Evolutionary conservation across 2,113 vertebrate species (phyloP).

Genomic region (Balaenoptera acutorostrata): DNA sequence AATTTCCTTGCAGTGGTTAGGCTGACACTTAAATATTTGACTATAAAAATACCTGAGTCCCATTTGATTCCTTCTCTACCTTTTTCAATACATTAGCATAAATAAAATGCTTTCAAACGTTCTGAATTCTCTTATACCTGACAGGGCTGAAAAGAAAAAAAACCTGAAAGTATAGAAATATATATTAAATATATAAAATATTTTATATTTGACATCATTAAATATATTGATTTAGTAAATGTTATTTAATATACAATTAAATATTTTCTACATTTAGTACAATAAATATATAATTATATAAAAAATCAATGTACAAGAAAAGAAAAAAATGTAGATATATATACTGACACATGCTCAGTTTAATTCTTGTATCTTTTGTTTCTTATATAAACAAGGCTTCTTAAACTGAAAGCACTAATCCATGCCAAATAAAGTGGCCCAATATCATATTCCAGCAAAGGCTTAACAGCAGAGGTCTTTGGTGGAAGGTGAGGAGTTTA

Average conservation of each 20-base stretch:
- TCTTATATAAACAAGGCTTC: background rate
- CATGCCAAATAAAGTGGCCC: background rate
- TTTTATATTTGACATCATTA: background rate
- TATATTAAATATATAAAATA: background rate
- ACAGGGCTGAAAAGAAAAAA: background rate
- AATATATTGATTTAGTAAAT: background rate
- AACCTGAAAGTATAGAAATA: background rate
- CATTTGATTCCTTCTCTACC: background rate
- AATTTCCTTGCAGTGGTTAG: conserved; percentile 63
- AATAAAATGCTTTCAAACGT: background rate
- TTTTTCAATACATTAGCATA: background rate
- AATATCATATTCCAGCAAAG: background rate
- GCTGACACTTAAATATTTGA: conserved; percentile 45
- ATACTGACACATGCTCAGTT: background rate
- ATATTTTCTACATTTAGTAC: background rate
- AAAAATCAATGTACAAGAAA: background rate
- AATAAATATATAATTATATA: background rate
- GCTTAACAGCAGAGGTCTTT: background rate
- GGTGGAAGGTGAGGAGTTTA: accelerated
- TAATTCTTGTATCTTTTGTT: background rate
- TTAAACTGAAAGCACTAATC: background rate
- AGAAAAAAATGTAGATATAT: background rate
- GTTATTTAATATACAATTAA: background rate
- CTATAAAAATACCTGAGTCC: background rate
- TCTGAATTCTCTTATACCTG: background rate